Base-by-base conservation (phyloP, 2,113 vertebrate genomes). In the Phainopepla nitens region DNA sequence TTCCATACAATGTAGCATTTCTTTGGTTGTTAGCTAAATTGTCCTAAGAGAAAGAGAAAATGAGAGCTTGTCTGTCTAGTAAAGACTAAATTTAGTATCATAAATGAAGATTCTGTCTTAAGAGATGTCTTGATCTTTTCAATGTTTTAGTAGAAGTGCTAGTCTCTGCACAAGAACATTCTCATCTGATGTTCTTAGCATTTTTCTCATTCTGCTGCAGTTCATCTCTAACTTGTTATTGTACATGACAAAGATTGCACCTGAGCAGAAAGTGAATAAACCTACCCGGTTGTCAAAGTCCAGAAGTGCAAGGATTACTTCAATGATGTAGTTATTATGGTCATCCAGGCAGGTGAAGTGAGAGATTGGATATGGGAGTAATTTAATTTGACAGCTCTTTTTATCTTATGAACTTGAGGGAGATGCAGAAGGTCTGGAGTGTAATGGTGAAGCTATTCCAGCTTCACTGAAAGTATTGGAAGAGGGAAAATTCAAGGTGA, bases 301-400 rank as follows among this genome's bases (percentile, higher is more conserved):
- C 54, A 86, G 64, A 83, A 93, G 54, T 83, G 39, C 23, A 77
- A 94, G 69, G 45, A 86, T 93, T 95, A 90, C 56, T 70, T 92
- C 72, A 66, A 19, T 78, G 76, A 86, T 90, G 90, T 42, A 92
- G 68, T 90, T 95, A 93, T 89, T 94, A 87, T 83, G 83, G 94
- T 89, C 86, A 93, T 81, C 75, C 71, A 82, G 61, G 61, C 71
- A 95, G 85, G 82, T 95, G 86, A 94, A 95, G 68, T 88, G 89
- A 96, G 76, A 95, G 91, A 87, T 10, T 88, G 76, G 39, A 75
- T 88, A 86, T 1, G 4, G 44, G 41, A 89, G 68, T 86, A 94
- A 95, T 81, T 39, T 68, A 90, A 95, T 95, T 86, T 97, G 95
- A 89, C 86, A 94, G 96, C 68, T 93, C 47, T 96, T 93, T 94